Base-by-base conservation (phyloP, 2,888 invertebrate genomes). In the Melanophora roralis region DNA sequence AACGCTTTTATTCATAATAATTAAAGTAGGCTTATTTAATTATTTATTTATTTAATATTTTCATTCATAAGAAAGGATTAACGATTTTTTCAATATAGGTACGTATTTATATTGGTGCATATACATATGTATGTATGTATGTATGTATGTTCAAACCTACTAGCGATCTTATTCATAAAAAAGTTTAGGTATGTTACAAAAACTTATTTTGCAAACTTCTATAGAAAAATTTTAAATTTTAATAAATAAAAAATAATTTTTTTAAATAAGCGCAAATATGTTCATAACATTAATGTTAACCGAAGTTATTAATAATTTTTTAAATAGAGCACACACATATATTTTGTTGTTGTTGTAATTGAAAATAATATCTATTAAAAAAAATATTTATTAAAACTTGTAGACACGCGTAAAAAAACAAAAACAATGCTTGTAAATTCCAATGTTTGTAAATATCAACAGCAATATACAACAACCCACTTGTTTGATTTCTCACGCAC, bases 401-500 rank as follows among this genome's bases (percentile, higher is more conserved):
- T 27, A 5, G 27, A 27, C 6, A 27, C 6, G 27, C 27, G 6
- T 27, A 6, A 23, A 45, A 36, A 68, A 57, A 57, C 49, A 64
- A 71, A 67, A 27, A 49, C 11, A 62, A 36, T 40, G 27, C 40
- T 64, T 55, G 16, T 19, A 51, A 27, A 69, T 21, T 16, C 12
- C 7, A 34, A 59, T 16, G 32, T 43, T 32, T 40, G 21, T 23
- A 40, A 59, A 59, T 59, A 62, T 38, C 45, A 51, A 53, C 21
- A 1, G 21, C 14, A 34, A 40, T 4, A 34, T 38, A 7, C 27
- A 3, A 27, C 36, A 47, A 40, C 55, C 76, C 47, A 55, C 57
- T 67, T 65, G 76, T 73, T 69, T 69, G 81, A 77, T 77, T 60
- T 69, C 73, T 74, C 68, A 71, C 65, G 73, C 49, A 21, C 69